A percentile compares a stretch with the other conserved stretches of the same genome.
Conservation (phyloP, 1,140 invertebrate genomes). For the Leptinotarsa texana region DNA sequence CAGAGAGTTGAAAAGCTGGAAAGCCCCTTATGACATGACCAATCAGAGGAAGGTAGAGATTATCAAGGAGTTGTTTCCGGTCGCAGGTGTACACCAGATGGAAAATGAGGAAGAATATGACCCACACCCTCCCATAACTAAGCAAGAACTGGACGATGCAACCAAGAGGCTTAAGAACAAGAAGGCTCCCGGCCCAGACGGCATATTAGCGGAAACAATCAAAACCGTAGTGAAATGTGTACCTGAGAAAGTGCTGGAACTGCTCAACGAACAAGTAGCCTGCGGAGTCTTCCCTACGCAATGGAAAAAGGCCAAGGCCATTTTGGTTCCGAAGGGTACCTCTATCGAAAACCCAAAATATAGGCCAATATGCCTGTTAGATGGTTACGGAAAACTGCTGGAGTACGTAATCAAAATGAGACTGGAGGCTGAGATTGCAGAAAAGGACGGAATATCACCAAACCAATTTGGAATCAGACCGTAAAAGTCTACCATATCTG, state of each 20-base stretch:
- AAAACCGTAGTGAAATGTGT: neutral
- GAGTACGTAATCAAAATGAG: constrained; percentile 37
- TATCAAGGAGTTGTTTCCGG: neutral
- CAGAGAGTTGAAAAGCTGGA: neutral
- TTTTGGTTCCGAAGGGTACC: neutral
- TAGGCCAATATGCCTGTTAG: constrained; percentile 42
- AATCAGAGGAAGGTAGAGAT: neutral
- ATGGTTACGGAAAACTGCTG: constrained; percentile 40
- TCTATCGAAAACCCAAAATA: constrained; percentile 13
- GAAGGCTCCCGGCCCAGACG: neutral
- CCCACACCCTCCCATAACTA: neutral
- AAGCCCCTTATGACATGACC: neutral
- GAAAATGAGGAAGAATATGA: neutral
- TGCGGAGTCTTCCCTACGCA: neutral
- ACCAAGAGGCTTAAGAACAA: neutral
- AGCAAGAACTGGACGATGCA: neutral
- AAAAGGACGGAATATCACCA: constrained; percentile 25
- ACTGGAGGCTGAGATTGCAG: constrained; percentile 28
- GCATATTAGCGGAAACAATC: neutral
- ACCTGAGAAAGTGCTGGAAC: neutral
- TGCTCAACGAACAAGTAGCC: neutral
- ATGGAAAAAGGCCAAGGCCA: neutral
- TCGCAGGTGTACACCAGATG: neutral
- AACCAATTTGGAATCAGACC: constrained; percentile 50
- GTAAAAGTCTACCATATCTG: constrained; percentile 48